Percentiles rank a stretch among this genome's conserved stretches.
Evolutionary conservation across 2,113 vertebrate species (phyloP).

Genomic region (Halichoeres trimaculatus): DNA sequence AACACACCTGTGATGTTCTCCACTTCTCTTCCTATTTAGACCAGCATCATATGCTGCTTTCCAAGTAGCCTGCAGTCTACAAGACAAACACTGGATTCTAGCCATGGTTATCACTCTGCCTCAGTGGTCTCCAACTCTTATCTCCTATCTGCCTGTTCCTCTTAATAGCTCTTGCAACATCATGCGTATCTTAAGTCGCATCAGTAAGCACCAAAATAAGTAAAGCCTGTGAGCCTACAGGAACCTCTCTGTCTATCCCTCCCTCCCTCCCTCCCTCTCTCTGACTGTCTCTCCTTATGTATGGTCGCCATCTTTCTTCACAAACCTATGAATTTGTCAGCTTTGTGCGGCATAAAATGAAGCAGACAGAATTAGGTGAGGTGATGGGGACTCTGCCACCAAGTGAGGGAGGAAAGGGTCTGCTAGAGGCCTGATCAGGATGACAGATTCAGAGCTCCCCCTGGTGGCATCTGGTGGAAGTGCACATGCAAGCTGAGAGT

Average conservation of each 20-base stretch:
- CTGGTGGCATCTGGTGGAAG: conserved; percentile 44
- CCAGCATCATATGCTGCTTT: background rate
- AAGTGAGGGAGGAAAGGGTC: conserved; percentile 18
- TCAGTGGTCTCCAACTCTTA: conserved; percentile 34
- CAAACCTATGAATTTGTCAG: conserved; percentile 67
- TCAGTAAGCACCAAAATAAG: conserved; percentile 49
- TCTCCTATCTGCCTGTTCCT: conserved; percentile 26
- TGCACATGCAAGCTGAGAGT: background rate
- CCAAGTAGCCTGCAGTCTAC: conserved; percentile 1
- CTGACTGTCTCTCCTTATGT: conserved; percentile 4
- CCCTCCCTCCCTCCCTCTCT: background rate
- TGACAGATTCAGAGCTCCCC: conserved; percentile 71
- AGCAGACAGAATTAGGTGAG: conserved; percentile 77
- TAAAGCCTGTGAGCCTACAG: conserved; percentile 39
- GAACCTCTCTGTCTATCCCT: conserved; percentile 3
- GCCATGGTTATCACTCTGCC: conserved; percentile 22
- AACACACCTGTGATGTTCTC: background rate
- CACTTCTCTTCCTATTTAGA: background rate
- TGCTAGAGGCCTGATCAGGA: background rate
- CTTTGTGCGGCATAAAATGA: conserved; percentile 75
- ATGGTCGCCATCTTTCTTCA: conserved; percentile 46
- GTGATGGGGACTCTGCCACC: conserved; percentile 59
- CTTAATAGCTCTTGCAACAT: conserved; percentile 34
- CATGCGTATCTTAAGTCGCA: conserved; percentile 45
- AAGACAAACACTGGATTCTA: conserved; percentile 7